Evolutionary conservation across 2,888 invertebrate species (phyloP).

Genomic region (Chymomyza fuscimana): DNA sequence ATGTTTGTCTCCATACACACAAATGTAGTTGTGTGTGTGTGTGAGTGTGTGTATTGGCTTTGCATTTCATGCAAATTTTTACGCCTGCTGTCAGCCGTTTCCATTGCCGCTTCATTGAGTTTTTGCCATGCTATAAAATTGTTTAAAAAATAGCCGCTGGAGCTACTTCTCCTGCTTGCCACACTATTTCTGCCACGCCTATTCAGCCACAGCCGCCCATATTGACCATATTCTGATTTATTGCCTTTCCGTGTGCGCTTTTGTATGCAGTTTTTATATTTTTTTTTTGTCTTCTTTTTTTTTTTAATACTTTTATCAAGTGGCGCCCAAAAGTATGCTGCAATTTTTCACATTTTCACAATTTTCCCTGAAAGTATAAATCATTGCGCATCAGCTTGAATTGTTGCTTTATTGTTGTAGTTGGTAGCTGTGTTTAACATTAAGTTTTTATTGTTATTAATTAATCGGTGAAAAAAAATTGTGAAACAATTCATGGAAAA

Average conservation of each 20-base stretch:
- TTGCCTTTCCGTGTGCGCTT: slow-evolving; percentile 41
- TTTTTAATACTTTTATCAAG: slow-evolving; percentile 24
- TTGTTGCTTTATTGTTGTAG: slow-evolving; percentile 33
- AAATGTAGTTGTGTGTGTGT: slow-evolving; percentile 14
- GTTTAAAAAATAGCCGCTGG: slow-evolving; percentile 48
- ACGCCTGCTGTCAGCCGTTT: slow-evolving; percentile 63
- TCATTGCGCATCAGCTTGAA: slow-evolving; percentile 30
- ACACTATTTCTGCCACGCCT: slow-evolving; percentile 6
- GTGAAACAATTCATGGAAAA: neutral
- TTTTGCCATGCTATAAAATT: slow-evolving; percentile 66
- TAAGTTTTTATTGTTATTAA: slow-evolving; percentile 67
- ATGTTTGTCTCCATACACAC: slow-evolving; percentile 37
- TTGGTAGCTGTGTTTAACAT: slow-evolving; percentile 61
- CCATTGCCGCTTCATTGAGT: slow-evolving; percentile 63
- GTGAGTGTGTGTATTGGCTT: slow-evolving; percentile 4
- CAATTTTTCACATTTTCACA: slow-evolving; percentile 40
- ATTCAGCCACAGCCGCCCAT: slow-evolving; percentile 35
- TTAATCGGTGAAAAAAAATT: slow-evolving; percentile 56
- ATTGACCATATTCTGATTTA: slow-evolving; percentile 64
- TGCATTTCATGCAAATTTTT: slow-evolving; percentile 60
- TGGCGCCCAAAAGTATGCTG: slow-evolving; percentile 59
- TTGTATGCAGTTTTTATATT: slow-evolving; percentile 29
- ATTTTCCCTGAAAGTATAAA: slow-evolving; percentile 63
- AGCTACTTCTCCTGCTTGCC: neutral
- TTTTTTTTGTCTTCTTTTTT: slow-evolving; percentile 6